Evolutionary conservation across 2,888 invertebrate genomes (phyloP), one percentile per base, ranked within the genome.

Genomic region (Alloscopus bannaensis): DNA sequence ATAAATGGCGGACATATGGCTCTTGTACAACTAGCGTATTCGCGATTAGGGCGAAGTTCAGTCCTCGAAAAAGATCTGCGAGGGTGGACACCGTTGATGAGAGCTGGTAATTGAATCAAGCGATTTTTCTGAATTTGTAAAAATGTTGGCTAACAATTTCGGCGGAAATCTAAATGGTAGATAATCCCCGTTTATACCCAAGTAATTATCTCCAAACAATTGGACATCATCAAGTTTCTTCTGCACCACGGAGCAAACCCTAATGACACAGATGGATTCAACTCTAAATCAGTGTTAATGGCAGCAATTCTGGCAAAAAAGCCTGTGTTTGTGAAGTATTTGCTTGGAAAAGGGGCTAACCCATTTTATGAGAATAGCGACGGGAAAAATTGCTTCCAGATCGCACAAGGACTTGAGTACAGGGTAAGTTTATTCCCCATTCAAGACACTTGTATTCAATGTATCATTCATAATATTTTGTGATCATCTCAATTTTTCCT

Each of bases 31-130:
- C 68, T 84, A 28, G 85, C 85, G 6, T 24, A 84, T 24, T 82
- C 82, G 1, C 70, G 82, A 20, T 52, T 69, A 36, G 85, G 85
- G n/a, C 75, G 76, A 20, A 72, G 80, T 40, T 47, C 75, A 11
- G 68, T 86, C 0, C 77, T 84, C 26, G 80, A 83, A 2, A 82
- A 50, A 40, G 86, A 87, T 69, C 29, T 20, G 13, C 77, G 81
- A 20, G 85, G 84, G 16, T 86, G 86, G 86, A 86, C 86, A 6
- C 86, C 86, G 4, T 72, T 86, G 13, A 84, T 86, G 82, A 76
- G 85, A 76, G 85, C 85, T 40, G 82, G 87, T 87, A 42, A 1
- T 26, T 40, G 22, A 50, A 50, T 4, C 20, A 20, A 66, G 8
- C 13, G n/a, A n/a, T n/a, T n/a, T n/a, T n/a, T n/a, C n/a, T n/a